phyloP scores from a whole-genome alignment of 2,113 vertebrate species.

The Hymenochirus boettgeri region DNA sequence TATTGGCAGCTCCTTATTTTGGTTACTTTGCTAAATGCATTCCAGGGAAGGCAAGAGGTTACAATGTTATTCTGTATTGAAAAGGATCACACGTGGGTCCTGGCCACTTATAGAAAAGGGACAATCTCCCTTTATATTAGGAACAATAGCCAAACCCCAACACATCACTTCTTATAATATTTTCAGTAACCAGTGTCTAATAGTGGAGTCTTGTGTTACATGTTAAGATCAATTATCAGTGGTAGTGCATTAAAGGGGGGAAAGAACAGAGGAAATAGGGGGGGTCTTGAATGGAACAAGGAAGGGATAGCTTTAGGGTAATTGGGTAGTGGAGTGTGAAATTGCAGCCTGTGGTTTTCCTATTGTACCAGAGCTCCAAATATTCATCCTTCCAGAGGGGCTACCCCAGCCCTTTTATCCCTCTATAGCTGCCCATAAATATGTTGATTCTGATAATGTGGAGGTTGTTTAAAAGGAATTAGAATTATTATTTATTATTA shows the following conservation, averaged over 20 bases:
- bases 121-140: slow-evolving; percentile 25
- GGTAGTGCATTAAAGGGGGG: slow-evolving; percentile 59
- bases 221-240: slow-evolving; percentile 70
- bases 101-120: slow-evolving; percentile 55
- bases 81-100: slow-evolving; percentile 63
- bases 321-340: slow-evolving; percentile 96
- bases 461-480: too few species aligned
- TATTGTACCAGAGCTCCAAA: slow-evolving; percentile 99
- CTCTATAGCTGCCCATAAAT: too few species aligned
- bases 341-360: slow-evolving; percentile 98
- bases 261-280: slow-evolving; percentile 77
- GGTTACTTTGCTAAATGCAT: slow-evolving; percentile 61
- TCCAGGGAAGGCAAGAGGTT: slow-evolving; percentile 62
- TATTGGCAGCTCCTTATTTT: too few species aligned
- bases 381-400: slow-evolving; percentile 86
- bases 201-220: slow-evolving; percentile 49
- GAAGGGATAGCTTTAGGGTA: slow-evolving; percentile 89
- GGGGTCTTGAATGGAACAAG: slow-evolving; percentile 78
- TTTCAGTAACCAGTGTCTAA: neutral
- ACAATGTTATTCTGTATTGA: slow-evolving; percentile 59
- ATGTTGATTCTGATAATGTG: too few species aligned
- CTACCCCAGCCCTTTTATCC: slow-evolving; percentile 48
- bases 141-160: neutral
- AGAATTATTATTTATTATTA: too few species aligned
- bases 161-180: neutral